Evolutionary conservation across 2,113 vertebrate species (phyloP).

Genomic region (Phaetusa simplex): DNA sequence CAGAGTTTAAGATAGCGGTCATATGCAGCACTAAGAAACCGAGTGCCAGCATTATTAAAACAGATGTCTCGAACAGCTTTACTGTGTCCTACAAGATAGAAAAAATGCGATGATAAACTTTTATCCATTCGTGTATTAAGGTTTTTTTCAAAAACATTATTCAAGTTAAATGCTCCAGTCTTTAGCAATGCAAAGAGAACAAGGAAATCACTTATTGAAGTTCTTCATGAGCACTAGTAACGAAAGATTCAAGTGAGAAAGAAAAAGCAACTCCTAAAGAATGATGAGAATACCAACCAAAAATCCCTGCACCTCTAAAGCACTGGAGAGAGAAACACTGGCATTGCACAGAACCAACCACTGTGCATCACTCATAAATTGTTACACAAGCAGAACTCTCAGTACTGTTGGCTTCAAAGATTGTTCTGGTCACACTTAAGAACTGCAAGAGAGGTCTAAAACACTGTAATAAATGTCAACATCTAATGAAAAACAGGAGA

Average conservation of each 20-base stretch:
- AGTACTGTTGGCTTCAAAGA: neutral
- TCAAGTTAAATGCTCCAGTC: neutral
- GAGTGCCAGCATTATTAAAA: conserved; percentile 90
- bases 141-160: neutral
- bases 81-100: conserved; percentile 84
- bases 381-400: neutral
- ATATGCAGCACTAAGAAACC: conserved; percentile 94
- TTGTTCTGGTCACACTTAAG: neutral
- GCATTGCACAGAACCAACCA: neutral
- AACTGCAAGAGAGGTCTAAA: neutral
- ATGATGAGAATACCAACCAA: neutral
- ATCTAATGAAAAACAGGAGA: neutral
- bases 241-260: neutral
- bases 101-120: neutral
- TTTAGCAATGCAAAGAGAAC: neutral
- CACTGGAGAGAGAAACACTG: neutral
- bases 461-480: neutral
- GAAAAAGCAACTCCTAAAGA: neutral
- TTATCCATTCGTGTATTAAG: neutral
- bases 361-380: neutral
- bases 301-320: neutral
- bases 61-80: conserved; percentile 98
- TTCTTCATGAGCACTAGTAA: neutral
- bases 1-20: conserved; percentile 98
- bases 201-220: neutral